Conservation (phyloP, 2,888 invertebrate genomes). For the Apocheima hispidaria region DNA sequence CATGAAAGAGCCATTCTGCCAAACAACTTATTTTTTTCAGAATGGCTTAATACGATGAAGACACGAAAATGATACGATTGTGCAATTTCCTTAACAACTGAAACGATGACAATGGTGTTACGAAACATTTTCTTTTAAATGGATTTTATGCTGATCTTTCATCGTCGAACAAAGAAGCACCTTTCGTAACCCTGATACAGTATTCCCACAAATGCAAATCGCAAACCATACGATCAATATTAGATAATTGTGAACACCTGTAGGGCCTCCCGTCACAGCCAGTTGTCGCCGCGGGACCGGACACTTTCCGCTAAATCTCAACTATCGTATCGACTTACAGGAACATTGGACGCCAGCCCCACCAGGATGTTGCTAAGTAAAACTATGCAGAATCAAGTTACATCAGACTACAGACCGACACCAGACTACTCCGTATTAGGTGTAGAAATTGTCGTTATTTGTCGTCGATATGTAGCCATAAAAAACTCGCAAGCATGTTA, state of each 20-base stretch:
- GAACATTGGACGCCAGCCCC: slow-evolving; percentile 49
- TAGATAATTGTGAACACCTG: slow-evolving; percentile 15
- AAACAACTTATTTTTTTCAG: neutral
- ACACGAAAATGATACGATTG: slow-evolving; percentile 14
- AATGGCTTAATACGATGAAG: slow-evolving; percentile 2
- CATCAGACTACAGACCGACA: slow-evolving; percentile 35
- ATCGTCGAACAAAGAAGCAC: slow-evolving; percentile 8
- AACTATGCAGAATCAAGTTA: slow-evolving; percentile 54
- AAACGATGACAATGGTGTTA: slow-evolving; percentile 19
- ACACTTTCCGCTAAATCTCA: slow-evolving; percentile 77
- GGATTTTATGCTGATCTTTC: slow-evolving; percentile 16
- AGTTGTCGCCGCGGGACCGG: slow-evolving; percentile 59
- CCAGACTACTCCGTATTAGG: slow-evolving; percentile 34
- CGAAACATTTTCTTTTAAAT: slow-evolving; percentile 15
- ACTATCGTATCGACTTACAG: slow-evolving; percentile 71
- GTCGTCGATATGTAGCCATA: slow-evolving; percentile 35
- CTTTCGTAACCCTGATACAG: slow-evolving; percentile 6
- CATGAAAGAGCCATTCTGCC: slow-evolving; percentile 15
- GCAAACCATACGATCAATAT: slow-evolving; percentile 13
- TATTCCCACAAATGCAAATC: neutral
- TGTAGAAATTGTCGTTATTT: slow-evolving; percentile 43
- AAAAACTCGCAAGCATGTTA: slow-evolving; percentile 39
- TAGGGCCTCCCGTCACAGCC: slow-evolving; percentile 32
- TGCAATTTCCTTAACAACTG: slow-evolving; percentile 13
- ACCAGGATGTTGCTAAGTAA: slow-evolving; percentile 59